phyloP scores from a whole-genome alignment of 2,888 invertebrate species.

The Branchipolynoe longqiensis region DNA sequence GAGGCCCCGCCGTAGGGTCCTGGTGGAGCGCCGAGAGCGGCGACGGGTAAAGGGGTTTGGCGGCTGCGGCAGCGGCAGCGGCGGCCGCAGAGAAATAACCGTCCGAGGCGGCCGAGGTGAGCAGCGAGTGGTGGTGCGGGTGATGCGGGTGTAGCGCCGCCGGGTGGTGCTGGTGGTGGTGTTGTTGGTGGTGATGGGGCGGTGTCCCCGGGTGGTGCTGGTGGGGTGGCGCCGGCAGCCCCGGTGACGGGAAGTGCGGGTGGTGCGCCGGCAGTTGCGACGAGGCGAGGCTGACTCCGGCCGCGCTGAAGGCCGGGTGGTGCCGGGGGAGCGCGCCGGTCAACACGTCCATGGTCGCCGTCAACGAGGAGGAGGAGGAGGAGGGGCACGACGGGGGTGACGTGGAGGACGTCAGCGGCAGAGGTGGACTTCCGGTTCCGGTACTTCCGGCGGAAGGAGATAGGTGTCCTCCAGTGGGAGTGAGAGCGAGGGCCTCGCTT shows the following conservation, averaged over 20 bases:
- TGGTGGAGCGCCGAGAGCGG: neutral
- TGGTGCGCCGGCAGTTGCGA: conserved; percentile 36
- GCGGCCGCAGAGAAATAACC: neutral
- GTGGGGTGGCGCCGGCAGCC: neutral
- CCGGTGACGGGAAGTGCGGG: conserved; percentile 40
- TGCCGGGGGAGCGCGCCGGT: neutral
- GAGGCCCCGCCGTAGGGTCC: neutral
- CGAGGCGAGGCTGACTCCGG: neutral
- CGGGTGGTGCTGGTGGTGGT: neutral
- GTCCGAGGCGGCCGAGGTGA: neutral
- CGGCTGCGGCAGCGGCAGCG: neutral
- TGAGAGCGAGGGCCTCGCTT: too few species aligned
- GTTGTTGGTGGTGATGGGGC: neutral
- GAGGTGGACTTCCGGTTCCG: conserved; percentile 3
- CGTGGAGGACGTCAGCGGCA: neutral
- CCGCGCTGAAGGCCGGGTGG: neutral
- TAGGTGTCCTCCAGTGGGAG: too few species aligned
- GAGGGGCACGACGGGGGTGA: neutral
- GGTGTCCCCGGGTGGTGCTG: neutral
- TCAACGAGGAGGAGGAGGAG: too few species aligned
- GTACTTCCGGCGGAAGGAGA: too few species aligned
- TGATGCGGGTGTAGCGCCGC: neutral
- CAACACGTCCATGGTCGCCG: conserved; percentile 1
- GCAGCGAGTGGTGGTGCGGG: too few species aligned
- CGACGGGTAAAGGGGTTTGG: neutral